These are phyloP conservation scores for Takifugu flavidus DNA, from an alignment of 2,113 vertebrate genomes.

Conservation along the genomic window DNA sequence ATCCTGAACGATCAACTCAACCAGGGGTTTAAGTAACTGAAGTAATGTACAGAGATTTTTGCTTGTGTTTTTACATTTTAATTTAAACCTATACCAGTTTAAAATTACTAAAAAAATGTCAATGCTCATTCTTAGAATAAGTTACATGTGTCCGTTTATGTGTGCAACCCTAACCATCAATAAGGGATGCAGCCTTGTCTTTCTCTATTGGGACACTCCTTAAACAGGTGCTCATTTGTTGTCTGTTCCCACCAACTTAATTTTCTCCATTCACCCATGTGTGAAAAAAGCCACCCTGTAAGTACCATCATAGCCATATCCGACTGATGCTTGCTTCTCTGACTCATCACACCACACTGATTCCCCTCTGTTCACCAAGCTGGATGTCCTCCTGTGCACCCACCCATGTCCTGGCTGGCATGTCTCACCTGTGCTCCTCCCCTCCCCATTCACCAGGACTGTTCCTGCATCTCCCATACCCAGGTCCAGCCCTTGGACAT, in stretches of 20 bases:
- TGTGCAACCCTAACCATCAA: not conserved
- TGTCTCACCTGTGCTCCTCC: slow-evolving; percentile 63
- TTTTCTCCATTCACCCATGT: slow-evolving; percentile 10
- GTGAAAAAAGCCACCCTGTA: slow-evolving; percentile 1
- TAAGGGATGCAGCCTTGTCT: slow-evolving; percentile 23
- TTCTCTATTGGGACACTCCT: slow-evolving; percentile 28
- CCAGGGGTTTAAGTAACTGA: not conserved
- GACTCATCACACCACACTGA: not conserved
- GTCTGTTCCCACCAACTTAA: slow-evolving; percentile 22
- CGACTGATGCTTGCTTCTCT: slow-evolving; percentile 21
- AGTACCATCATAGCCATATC: slow-evolving; percentile 14
- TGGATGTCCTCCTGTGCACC: not conserved
- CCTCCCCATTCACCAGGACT: slow-evolving; percentile 80
- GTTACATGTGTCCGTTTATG: not conserved
- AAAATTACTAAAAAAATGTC: no score
- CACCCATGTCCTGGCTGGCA: slow-evolving; percentile 19
- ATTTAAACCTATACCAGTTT: no score
- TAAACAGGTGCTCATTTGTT: slow-evolving; percentile 12
- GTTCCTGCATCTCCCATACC: slow-evolving; percentile 93
- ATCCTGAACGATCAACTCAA: not conserved
- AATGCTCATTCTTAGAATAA: no score
- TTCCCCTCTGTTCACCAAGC: not conserved
- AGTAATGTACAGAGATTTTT: not conserved
- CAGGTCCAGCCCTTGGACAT: slow-evolving; percentile 87
- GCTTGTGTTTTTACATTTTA: not conserved